These are phyloP conservation scores for Drosophila sordidapex DNA, from an alignment of 2,888 invertebrate genomes.

Conservation along the genomic window DNA sequence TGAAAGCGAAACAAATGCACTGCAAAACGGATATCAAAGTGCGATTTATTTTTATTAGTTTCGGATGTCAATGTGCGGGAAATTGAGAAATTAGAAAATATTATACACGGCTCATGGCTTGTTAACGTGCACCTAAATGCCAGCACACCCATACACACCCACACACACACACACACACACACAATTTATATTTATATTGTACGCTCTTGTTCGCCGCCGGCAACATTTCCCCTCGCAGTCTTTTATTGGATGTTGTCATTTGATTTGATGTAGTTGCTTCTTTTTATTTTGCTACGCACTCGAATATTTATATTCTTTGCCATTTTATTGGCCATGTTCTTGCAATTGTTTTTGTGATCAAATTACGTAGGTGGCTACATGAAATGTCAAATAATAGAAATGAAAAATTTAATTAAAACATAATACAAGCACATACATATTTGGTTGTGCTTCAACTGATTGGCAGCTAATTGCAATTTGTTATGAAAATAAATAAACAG, in stretches of 20 bases:
- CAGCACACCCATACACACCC: conserved; percentile 21
- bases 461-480: conserved; percentile 29
- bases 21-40: conserved; percentile 77
- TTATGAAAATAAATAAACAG: conserved; percentile 25
- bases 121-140: conserved; percentile 67
- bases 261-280: conserved; percentile 50
- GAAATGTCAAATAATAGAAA: background rate
- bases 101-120: conserved; percentile 71
- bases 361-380: background rate
- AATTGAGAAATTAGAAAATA: conserved; percentile 82
- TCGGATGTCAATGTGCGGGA: conserved; percentile 81
- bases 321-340: conserved; percentile 1
- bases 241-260: conserved; percentile 42
- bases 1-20: conserved; percentile 45
- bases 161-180: conserved; percentile 20
- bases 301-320: background rate
- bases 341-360: conserved; percentile 15
- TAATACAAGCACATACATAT: conserved; percentile 10
- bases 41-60: conserved; percentile 82
- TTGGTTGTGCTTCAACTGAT: background rate
- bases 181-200: conserved; percentile 35
- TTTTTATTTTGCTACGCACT: background rate
- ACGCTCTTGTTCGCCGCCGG: conserved; percentile 30
- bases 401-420: conserved; percentile 34
- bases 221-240: conserved; percentile 21